Evolutionary conservation across 2,888 invertebrate species (phyloP).

Genomic region (Norana najaformis): DNA sequence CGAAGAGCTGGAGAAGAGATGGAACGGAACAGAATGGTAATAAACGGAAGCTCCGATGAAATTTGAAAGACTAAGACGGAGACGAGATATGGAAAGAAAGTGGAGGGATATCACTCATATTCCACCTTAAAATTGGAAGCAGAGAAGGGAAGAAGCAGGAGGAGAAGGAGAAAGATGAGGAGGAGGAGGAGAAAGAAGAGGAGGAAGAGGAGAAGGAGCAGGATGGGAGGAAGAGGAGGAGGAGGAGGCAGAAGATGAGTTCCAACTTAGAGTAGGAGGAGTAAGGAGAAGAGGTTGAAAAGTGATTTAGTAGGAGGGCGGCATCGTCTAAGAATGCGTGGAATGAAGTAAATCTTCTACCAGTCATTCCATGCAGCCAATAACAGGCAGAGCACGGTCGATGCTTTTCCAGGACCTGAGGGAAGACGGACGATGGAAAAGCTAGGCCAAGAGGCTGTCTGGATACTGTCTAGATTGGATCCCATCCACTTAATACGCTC

Average conservation of each 20-base stretch:
- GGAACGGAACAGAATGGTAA: neutral
- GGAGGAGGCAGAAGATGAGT: neutral
- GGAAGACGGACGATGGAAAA: neutral
- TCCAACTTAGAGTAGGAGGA: no score
- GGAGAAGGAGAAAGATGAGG: slow-evolving; percentile 14
- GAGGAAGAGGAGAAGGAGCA: neutral
- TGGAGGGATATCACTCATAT: neutral
- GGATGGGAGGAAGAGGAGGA: neutral
- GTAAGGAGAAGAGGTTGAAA: neutral
- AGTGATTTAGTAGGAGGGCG: neutral
- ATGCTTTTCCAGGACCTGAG: neutral
- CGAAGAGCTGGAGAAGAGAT: neutral
- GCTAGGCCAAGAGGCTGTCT: neutral
- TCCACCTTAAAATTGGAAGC: neutral
- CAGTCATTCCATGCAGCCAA: neutral
- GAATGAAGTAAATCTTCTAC: neutral
- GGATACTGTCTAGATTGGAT: neutral
- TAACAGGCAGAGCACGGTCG: neutral
- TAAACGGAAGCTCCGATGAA: neutral
- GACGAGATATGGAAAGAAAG: neutral
- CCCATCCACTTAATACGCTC: neutral
- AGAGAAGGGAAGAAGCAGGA: neutral
- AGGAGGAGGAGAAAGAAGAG: slow-evolving; percentile 36
- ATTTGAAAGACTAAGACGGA: no score
- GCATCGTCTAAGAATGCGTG: neutral